A percentile compares a stretch with the other conserved stretches of the same genome.
Conservation (phyloP, 2,113 vertebrate species). For the Lamprotornis superbus region DNA sequence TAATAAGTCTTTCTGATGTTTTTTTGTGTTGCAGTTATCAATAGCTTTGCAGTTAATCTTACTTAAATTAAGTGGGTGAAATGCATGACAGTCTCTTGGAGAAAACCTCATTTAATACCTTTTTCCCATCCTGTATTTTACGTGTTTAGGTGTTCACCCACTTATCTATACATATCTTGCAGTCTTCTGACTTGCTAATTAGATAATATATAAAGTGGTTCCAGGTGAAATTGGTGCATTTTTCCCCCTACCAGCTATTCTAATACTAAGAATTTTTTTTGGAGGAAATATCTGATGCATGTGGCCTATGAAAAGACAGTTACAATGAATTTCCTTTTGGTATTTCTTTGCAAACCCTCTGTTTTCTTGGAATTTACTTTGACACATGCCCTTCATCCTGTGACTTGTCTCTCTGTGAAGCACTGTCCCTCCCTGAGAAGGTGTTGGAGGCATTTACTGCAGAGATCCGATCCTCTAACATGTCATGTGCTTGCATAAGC, state of each 20-base stretch:
- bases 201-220: background rate
- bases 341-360: background rate
- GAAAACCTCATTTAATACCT: background rate
- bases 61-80: background rate
- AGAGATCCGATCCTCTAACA: rapidly evolving
- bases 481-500: background rate
- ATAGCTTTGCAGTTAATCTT: background rate
- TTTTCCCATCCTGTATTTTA: background rate
- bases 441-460: background rate
- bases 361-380: background rate
- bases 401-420: background rate
- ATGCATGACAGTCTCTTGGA: background rate
- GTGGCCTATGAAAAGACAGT: background rate
- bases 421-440: background rate
- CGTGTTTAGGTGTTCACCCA: background rate
- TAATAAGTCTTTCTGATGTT: background rate
- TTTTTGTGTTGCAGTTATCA: background rate
- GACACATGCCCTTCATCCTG: background rate
- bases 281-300: background rate
- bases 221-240: background rate
- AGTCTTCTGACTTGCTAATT: background rate
- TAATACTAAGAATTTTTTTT: background rate
- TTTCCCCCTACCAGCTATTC: background rate
- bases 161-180: rapidly evolving
- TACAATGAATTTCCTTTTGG: background rate